Evolutionary conservation across 2,888 invertebrate genomes (phyloP), one percentile per base, ranked within the genome.

Genomic region (Chrysotoxum bicinctum): DNA sequence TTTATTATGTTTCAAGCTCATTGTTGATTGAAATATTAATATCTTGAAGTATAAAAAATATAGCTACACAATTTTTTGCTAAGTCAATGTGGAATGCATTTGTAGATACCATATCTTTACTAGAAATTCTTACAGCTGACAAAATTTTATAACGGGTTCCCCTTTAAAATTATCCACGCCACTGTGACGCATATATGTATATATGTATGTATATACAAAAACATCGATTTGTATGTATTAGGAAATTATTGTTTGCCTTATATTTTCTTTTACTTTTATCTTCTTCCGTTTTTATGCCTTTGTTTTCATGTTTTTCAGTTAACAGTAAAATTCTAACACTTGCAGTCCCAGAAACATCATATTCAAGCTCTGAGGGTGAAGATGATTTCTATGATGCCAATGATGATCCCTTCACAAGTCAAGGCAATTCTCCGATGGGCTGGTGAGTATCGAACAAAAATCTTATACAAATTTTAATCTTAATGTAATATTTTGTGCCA

Each of bases 361-460:
- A 98, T 92, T 99, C 98, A n/a, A 98, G 98, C 90, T 98, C 98
- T 35, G 99, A 99, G 91, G 97, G 97, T 76, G 97, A 98, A 90
- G 98, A 99, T 78, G 97, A 98, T 92, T 98, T 97, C 93, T 99
- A 95, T 91, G 99, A 99, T 93, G 98, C 97, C 6, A 96, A 97
- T 88, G 97, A 97, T 90, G 95, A 94, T 85, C 93, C 93, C 16
- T 93, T 93, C 87, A 90, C 91, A 72, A 93, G 93, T 88, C 92
- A 92, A 87, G 91, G 91, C 76, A 91, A 88, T 85, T 91, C 91
- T 86, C 91, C 92, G 54, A 90, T 91, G 76, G 88, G 89, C 88
- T 89, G 90, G 91, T 93, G 89, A 92, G 92, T 92, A 66, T 30
- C 45, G 4, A n/a, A 16, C 1, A 58, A 37, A 32, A 32, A 19